These are phyloP conservation scores for Alectoris magna DNA, from an alignment of 2,797 vertebrate species.

Conservation along the genomic window DNA sequence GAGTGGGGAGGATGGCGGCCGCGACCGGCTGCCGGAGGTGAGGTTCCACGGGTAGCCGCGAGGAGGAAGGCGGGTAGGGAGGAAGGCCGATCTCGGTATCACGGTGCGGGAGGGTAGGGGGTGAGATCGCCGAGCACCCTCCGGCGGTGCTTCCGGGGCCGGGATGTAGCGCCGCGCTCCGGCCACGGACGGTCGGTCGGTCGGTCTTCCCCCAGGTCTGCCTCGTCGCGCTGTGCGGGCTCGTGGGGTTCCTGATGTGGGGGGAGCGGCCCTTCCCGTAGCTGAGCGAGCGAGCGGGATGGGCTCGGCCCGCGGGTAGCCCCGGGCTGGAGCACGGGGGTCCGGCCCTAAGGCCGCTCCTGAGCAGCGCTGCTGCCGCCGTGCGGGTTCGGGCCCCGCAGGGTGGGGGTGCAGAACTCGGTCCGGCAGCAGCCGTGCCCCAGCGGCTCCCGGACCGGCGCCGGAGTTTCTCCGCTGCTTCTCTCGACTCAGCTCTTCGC, in stretches of 20 bases:
- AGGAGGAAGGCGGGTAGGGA: not conserved
- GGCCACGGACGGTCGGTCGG: too few species aligned
- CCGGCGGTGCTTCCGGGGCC: not conserved
- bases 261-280: not conserved
- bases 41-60: not conserved
- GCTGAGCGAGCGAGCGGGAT: not conserved
- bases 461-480: too few species aligned
- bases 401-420: too few species aligned
- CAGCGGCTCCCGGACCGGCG: too few species aligned
- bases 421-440: too few species aligned
- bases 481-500: too few species aligned
- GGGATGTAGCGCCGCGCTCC: not conserved
- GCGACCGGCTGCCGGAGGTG: constrained; percentile 4
- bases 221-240: not conserved
- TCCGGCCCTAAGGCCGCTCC: too few species aligned
- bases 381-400: too few species aligned
- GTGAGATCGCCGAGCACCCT: not conserved
- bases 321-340: not conserved
- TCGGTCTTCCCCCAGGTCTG: not conserved
- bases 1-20: constrained; percentile 16
- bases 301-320: not conserved
- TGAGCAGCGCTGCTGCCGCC: too few species aligned
- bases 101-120: not conserved
- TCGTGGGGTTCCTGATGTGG: not conserved
- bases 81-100: not conserved